Percentiles rank a stretch among this genome's conserved stretches.
These are phyloP conservation scores for Glaucidium brasilianum DNA, from an alignment of 2,113 vertebrate species.

Conservation along the genomic window DNA sequence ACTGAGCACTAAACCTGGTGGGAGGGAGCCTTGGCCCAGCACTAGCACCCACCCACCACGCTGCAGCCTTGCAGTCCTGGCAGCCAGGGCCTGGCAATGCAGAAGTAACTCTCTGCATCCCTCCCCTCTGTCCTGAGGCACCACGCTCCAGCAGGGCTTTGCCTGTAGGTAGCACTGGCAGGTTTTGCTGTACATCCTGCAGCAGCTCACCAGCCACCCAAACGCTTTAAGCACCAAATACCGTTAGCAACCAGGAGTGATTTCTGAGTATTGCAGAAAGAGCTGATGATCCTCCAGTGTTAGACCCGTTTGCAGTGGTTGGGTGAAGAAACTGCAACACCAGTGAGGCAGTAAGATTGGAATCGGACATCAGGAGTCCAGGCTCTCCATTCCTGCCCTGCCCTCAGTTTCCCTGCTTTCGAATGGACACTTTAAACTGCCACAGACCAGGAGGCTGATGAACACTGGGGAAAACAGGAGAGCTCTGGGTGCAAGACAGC, in stretches of 20 bases:
- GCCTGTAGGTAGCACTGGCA: background rate
- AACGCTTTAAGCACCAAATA: background rate
- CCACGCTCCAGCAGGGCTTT: background rate
- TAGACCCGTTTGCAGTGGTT: background rate
- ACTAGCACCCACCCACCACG: background rate
- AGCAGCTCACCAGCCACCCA: background rate
- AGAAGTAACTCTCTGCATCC: background rate
- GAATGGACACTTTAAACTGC: background rate
- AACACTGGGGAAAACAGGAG: background rate
- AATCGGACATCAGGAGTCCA: background rate
- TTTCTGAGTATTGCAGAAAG: background rate
- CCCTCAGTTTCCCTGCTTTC: background rate
- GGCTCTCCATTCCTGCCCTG: background rate
- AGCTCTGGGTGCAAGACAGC: background rate
- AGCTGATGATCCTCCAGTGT: background rate
- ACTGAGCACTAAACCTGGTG: accelerated
- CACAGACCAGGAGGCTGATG: background rate
- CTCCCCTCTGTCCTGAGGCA: background rate
- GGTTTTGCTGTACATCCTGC: background rate
- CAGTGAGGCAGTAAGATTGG: background rate
- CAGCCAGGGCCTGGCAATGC: background rate
- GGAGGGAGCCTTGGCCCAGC: background rate
- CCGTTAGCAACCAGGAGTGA: background rate
- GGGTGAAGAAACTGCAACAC: background rate
- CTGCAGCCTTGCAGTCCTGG: background rate